phyloP scores from a whole-genome alignment of 2,888 invertebrate genomes.

The Thera obeliscata region DNA sequence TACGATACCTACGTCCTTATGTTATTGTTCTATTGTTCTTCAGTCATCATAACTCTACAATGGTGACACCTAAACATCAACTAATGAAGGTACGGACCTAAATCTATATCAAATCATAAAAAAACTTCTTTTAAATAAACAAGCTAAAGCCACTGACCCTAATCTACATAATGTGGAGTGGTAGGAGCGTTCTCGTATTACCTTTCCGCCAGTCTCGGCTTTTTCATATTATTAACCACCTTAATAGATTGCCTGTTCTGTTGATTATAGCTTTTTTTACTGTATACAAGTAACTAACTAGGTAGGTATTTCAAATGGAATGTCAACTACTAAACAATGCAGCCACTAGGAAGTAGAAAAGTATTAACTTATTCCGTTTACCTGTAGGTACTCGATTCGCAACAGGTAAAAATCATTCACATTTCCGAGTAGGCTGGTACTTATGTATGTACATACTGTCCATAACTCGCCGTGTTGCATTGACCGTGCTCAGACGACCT shows the following conservation, averaged over 20 bases:
- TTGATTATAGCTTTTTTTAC: background rate
- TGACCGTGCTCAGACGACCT: conserved; percentile 61
- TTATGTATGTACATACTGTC: conserved; percentile 35
- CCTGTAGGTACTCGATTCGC: conserved; percentile 3
- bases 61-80: conserved; percentile 13
- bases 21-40: conserved; percentile 48
- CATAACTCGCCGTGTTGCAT: conserved; percentile 56
- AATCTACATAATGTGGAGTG: background rate
- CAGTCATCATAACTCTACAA: conserved; percentile 9
- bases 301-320: background rate
- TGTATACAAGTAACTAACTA: background rate
- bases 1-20: conserved; percentile 42
- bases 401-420: conserved; percentile 43
- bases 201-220: no score
- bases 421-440: conserved; percentile 45
- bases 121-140: no score
- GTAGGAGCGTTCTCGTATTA: background rate
- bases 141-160: no score
- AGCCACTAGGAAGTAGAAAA: background rate
- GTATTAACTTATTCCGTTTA: conserved; percentile 4
- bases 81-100: conserved; percentile 2
- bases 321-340: background rate
- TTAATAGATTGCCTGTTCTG: no score
- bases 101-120: conserved; percentile 1
- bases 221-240: no score